Evolutionary conservation across 2,797 vertebrate genomes (phyloP), one percentile per base, ranked within the genome.

Genomic region (Schizopygopsis pylzovi): DNA sequence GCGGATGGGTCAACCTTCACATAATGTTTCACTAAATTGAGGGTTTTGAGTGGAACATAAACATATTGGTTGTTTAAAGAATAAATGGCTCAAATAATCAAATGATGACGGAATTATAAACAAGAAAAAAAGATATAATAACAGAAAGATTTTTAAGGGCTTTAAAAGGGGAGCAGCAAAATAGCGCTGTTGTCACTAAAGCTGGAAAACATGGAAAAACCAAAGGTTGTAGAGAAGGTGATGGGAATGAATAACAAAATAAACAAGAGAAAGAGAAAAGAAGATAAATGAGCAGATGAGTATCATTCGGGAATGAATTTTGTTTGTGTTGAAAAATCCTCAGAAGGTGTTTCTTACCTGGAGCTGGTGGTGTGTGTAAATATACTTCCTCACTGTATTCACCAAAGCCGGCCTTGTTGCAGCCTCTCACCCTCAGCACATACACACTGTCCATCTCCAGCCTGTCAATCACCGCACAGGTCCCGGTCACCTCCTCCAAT

Each of bases 361-460:
- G 97, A 0, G 98, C 98, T 0, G 98, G 98, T 0, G 98, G 97
- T 0, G 97, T 99, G 93, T 98, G 98, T 89, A 99, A 94, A 90
- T 99, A 98, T 87, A 99, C 96, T 39, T 99, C 98, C 88, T 99
- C 98, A 0, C 98, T 99, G 95, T 99, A 99, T 33, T 98, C 97
- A 0, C 98, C 97, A 0, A 96, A 98, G 0, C 98, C 98, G 0
- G 97, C 97, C 93, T 98, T 98, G 93, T 99, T 99, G 95, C 96
- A 98, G 88, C 98, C 98, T 8, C 96, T 95, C 85, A 98, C 98
- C 4, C 97, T 91, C 63, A 99, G 94, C 77, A 98, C 97, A 0
- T 99, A 99, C 89, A 99, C 95, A 8, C 97, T 97, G 94, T 97
- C 96, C 0, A 96, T 97, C 93, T 99, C 97, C 67, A 97, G 90